Base-by-base conservation (phyloP, 2,888 invertebrate genomes). In the Nipponacmea schrenckii region DNA sequence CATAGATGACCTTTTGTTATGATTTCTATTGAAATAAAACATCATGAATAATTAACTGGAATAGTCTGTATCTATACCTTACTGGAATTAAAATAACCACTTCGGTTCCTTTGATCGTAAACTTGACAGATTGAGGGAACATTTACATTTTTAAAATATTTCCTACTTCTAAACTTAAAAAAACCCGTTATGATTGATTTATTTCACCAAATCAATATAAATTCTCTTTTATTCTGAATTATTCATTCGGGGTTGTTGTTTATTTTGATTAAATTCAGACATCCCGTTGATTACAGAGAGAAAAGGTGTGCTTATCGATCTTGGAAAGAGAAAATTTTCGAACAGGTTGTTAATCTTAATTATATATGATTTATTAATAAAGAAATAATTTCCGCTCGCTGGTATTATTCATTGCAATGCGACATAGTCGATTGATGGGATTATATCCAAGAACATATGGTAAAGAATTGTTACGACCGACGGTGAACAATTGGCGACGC, bases 341-440 rank as follows among this genome's bases (percentile, higher is more conserved):
- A 50, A 50, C 50, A 50, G 50, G 20, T 50, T 50, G 50, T 50
- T 50, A 50, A 50, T 50, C 50, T 20, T 50, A 50, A 50, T 50
- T 50, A 50, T 50, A 50, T 50, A 50, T 50, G 50, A 50, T 50
- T 50, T 50, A 50, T 50, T 50, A 50, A 50, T 50, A 50, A 50
- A 50, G 50, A 50, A 50, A 50, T 50, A 50, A 50, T 50, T 50
- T 50, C 20, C 50, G 17, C n/a, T 50, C 31, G 50, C 20, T 20
- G 50, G 20, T 50, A 50, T 50, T 50, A 50, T 50, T 50, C 50
- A 50, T 12, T 20, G 50, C 50, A 50, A 50, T 50, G 50, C 20
- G 50, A 12, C 50, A 20, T 20, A 20, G 17, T 50, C 50, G 50
- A 50, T 50, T 50, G 50, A 31, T 50, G 50, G 17, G 7, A 1